A percentile compares a stretch with the other conserved stretches of the same genome.
Conservation (phyloP, 2,888 invertebrate species). For the Elgonia sp. region DNA sequence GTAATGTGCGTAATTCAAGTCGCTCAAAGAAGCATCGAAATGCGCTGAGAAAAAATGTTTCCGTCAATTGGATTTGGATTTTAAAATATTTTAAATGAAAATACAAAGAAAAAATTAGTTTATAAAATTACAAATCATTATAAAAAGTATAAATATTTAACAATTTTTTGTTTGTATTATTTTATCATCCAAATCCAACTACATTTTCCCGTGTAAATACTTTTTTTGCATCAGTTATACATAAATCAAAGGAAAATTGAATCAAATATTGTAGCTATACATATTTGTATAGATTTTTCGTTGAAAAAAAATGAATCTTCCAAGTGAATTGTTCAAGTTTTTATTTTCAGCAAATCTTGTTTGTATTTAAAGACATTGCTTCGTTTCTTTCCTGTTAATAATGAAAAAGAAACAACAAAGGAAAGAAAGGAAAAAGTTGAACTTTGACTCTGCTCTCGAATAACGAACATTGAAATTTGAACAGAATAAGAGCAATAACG, state of each 20-base stretch:
- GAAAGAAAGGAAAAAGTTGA: background rate
- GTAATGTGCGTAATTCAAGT: conserved; percentile 30
- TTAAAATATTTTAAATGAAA: background rate
- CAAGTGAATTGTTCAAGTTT: background rate
- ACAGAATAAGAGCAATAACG: conserved; percentile 56
- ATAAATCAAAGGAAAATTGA: conserved; percentile 26
- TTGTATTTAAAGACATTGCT: background rate
- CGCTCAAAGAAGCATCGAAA: conserved; percentile 62
- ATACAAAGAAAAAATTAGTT: background rate
- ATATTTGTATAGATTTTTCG: background rate
- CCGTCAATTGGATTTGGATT: conserved; percentile 11
- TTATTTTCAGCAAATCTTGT: background rate
- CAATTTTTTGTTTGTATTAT: background rate
- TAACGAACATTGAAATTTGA: conserved; percentile 15
- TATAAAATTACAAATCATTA: background rate
- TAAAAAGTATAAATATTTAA: background rate
- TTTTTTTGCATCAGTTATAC: background rate
- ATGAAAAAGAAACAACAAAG: background rate
- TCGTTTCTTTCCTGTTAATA: background rate
- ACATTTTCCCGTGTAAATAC: background rate
- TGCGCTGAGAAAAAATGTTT: conserved; percentile 55
- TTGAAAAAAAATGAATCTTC: background rate
- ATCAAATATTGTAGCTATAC: conserved; percentile 25
- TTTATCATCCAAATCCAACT: background rate
- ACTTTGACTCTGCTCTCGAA: conserved; percentile 1